These are phyloP conservation scores for Thamnophis elegans DNA, from an alignment of 2,797 vertebrate genomes.

Conservation along the genomic window DNA sequence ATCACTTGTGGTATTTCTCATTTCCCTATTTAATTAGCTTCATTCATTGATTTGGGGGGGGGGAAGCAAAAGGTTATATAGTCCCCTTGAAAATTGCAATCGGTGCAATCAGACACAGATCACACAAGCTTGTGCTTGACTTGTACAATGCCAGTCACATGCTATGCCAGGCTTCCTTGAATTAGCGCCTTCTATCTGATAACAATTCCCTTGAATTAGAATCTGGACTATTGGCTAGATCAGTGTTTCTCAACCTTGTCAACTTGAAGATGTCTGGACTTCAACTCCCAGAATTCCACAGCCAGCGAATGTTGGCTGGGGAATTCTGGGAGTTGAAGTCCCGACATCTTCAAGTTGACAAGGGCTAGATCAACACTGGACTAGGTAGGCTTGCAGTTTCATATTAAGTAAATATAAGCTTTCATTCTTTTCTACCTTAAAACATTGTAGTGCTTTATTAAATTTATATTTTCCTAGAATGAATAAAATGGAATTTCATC, in stretches of 20 bases:
- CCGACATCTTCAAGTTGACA: no score
- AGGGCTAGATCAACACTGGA: no score
- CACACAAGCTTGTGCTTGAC: background rate
- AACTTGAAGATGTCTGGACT: no score
- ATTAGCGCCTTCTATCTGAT: background rate
- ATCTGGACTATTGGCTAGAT: background rate
- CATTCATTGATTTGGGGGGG: constrained; percentile 17
- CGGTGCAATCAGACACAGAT: background rate
- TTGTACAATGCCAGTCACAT: background rate
- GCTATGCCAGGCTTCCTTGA: background rate
- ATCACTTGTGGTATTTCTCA: constrained; percentile 31
- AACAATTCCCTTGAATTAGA: background rate
- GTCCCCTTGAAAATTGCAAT: background rate
- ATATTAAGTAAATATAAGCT: background rate
- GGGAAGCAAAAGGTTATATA: constrained; percentile 47
- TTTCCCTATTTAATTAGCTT: constrained; percentile 50
- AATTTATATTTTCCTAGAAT: constrained; percentile 2
- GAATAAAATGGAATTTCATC: constrained; percentile 19
- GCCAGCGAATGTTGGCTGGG: no score
- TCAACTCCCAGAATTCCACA: no score
- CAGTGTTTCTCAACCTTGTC: no score
- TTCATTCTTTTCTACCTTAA: background rate
- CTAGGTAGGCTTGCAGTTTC: background rate
- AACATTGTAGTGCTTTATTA: background rate
- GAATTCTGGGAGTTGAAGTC: no score